phyloP scores from a whole-genome alignment of 2,888 invertebrate genomes.

The Penaeus monodon region DNA sequence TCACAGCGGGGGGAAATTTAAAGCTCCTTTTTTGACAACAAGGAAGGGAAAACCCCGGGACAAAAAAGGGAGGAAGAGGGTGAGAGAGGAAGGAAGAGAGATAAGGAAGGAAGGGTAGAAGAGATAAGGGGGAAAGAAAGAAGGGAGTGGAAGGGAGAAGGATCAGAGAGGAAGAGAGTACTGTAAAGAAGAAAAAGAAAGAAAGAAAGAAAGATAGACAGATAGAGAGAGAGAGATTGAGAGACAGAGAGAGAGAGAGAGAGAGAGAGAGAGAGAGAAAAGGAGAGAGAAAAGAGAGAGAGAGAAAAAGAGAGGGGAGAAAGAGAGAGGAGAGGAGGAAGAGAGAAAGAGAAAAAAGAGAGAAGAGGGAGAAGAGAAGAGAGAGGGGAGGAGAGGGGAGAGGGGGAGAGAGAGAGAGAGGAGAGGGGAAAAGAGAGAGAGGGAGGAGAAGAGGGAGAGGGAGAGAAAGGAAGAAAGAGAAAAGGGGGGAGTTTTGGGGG shows the following conservation, averaged over 20 bases:
- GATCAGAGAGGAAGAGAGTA: neutral
- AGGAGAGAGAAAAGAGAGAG: neutral
- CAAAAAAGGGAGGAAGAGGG: neutral
- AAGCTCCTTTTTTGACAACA: no score
- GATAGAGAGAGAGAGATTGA: neutral
- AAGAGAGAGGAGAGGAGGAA: neutral
- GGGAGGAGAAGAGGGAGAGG: no score
- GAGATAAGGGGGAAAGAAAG: neutral
- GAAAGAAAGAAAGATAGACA: neutral
- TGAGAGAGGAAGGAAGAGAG: neutral
- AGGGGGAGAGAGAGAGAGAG: neutral
- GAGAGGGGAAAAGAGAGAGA: neutral
- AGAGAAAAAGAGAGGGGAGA: neutral
- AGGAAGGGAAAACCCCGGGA: no score
- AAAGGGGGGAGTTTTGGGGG: no score
- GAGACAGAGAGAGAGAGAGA: neutral
- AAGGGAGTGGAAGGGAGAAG: neutral
- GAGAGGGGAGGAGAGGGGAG: neutral
- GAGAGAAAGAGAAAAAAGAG: neutral
- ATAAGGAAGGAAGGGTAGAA: neutral
- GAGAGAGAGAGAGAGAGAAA: neutral
- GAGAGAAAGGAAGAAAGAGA: no score
- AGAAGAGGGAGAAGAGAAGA: conserved; percentile 5
- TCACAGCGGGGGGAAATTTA: no score
- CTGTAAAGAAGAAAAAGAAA: neutral